A percentile compares a stretch with the other conserved stretches of the same genome.
Conservation (phyloP, 2,888 invertebrate genomes). For the Chymomyza caudatula region DNA sequence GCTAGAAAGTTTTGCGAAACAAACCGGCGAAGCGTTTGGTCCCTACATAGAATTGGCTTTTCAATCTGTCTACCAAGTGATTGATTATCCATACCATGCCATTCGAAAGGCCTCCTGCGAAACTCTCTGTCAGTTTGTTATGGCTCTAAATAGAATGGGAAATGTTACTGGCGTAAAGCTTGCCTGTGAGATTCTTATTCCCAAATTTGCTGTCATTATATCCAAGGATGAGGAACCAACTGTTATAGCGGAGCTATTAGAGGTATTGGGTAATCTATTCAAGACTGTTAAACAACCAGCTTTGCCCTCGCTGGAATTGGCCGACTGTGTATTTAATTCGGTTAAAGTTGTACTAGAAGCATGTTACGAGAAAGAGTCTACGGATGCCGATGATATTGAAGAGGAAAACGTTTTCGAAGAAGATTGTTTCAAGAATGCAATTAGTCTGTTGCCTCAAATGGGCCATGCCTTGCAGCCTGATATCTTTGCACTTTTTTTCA, state of each 20-base stretch:
- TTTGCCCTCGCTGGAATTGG: slow-evolving; percentile 81
- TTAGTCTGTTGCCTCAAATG: slow-evolving; percentile 85
- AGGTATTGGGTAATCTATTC: slow-evolving; percentile 82
- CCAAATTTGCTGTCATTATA: slow-evolving; percentile 84
- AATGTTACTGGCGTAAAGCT: slow-evolving; percentile 81
- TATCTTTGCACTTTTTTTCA: slow-evolving; percentile 84
- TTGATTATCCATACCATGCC: slow-evolving; percentile 85
- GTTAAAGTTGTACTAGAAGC: slow-evolving; percentile 83
- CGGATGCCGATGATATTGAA: slow-evolving; percentile 76
- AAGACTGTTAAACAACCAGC: slow-evolving; percentile 82
- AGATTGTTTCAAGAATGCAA: slow-evolving; percentile 85
- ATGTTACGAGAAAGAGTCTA: slow-evolving; percentile 80
- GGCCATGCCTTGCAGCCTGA: slow-evolving; percentile 83
- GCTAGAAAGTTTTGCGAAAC: slow-evolving; percentile 84
- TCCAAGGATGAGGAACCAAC: slow-evolving; percentile 79
- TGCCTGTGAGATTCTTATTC: slow-evolving; percentile 82
- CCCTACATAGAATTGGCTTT: slow-evolving; percentile 85
- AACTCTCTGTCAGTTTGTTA: slow-evolving; percentile 83
- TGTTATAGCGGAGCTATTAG: slow-evolving; percentile 84
- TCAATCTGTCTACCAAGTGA: slow-evolving; percentile 83
- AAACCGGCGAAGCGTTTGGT: slow-evolving; percentile 83
- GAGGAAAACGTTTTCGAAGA: slow-evolving; percentile 84
- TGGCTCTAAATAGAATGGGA: slow-evolving; percentile 81
- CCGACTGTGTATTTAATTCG: slow-evolving; percentile 83
- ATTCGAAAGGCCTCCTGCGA: slow-evolving; percentile 84